Base-by-base conservation (phyloP, 2,888 invertebrate species). In the Protula sp. region DNA sequence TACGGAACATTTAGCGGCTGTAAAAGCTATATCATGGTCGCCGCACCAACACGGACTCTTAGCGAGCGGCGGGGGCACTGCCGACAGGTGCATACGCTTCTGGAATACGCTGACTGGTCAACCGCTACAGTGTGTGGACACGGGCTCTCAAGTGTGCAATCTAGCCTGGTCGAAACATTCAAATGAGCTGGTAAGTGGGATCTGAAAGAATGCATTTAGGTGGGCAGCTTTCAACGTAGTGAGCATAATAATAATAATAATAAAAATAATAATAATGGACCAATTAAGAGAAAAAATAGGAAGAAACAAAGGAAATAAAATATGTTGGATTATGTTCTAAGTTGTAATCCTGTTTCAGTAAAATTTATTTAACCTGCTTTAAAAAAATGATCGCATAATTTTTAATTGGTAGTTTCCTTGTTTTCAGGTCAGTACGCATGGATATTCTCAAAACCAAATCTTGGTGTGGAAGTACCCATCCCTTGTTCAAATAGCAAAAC, bases 391-490 rank as follows among this genome's bases (percentile, higher is more conserved):
- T 38, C 9, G 9, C 19, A 38, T 38, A 38, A 38, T 38, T 38
- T 19, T 38, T 38, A 14, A 38, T 19, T 38, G 38, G 38, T 9
- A 14, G 19, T 38, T 9, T 38, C 19, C 19, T 38, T 38, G n/a
- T 9, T 61, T 48, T 0, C 55, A 69, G 69, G 69, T 69, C 50
- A 94, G 95, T 0, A 94, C 92, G 0, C 98, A 99, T 82, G 99
- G 98, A 2, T 97, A 90, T 83, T 91, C 93, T 1, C 90, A 95
- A 78, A 92, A 97, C 84, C 95, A 98, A 82, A 84, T 99, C 48
- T 89, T 90, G 53, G 89, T 99, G 62, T 99, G 98, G 98, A 95
- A 95, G 83, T 98, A 98, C 82, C 97, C 98, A 0, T 84, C 87
- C 48, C 89, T 97, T 89, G 84, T 87, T 1, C 92, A 93, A 80